phyloP scores from a whole-genome alignment of 2,113 vertebrate species.

The Anguilla japonica region DNA sequence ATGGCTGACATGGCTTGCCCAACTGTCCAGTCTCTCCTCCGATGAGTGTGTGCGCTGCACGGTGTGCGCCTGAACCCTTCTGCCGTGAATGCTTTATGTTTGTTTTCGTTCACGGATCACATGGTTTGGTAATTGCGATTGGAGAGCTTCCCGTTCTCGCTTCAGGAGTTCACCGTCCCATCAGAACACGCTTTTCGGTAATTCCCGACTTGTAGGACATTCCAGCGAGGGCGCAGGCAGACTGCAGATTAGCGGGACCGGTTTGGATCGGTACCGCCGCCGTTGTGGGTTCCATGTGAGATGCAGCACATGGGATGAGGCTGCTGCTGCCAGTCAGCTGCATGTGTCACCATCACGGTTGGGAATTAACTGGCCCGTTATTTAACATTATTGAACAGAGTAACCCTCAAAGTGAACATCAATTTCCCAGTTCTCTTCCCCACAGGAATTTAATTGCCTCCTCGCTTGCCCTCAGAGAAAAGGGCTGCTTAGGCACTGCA shows the following conservation, averaged over 20 bases:
- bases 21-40: too few relatives aligned
- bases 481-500: neutral
- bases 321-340: neutral
- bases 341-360: neutral
- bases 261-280: neutral
- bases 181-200: neutral
- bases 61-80: neutral
- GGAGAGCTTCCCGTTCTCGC: neutral
- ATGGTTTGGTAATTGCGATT: neutral
- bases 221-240: neutral
- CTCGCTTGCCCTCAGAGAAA: neutral
- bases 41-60: too few relatives aligned
- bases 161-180: neutral
- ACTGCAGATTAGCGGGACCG: neutral
- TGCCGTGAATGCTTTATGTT: neutral
- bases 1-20: too few relatives aligned
- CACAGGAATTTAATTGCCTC: constrained; percentile 13
- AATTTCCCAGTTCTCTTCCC: constrained; percentile 3
- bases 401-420: constrained; percentile 22
- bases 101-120: neutral
- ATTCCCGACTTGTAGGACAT: neutral
- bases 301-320: neutral
- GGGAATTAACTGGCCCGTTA: constrained; percentile 16
- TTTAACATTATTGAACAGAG: constrained; percentile 15
- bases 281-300: neutral